Evolutionary conservation across 2,113 vertebrate genomes (phyloP), one percentile per base, ranked within the genome.

Genomic region (Astatotilapia flaviijosephi): DNA sequence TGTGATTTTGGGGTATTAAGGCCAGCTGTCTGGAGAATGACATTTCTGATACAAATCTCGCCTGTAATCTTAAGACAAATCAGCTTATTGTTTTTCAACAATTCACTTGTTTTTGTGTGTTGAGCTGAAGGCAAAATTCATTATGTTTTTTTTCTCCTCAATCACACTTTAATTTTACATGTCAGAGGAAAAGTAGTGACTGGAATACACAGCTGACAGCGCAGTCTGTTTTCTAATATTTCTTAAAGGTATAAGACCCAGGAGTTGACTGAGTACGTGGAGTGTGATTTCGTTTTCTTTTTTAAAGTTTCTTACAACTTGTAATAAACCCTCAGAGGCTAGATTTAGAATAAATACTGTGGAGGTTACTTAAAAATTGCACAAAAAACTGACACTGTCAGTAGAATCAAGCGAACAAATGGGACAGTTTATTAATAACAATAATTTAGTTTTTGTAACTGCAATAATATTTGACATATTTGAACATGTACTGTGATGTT

Each of bases 1-100:
- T 31, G 81, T 86, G 77, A 83, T 92, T 45, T 28, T 5, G 5
- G 40, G 79, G 91, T 93, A 95, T 96, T 95, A 91, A 93, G 92
- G 93, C 92, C 95, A 93, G 47, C 82, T 56, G 58, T 93, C 88
- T 80, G 83, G 55, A 90, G 83, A 80, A 68, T 60, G 80, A 79
- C 83, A 84, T 58, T 82, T 83, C 77, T 49, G 35, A 86, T 82
- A 12, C 81, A 89, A 91, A 92, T 88, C 91, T 91, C 58, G 5
- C 81, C 83, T 51, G 6, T 90, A 93, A 95, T 94, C 91, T 92
- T 82, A 7, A 86, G 28, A 81, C 73, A 83, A 93, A 93, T 92
- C 90, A 53, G 82, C 81, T 89, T 83, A 90, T 82, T 88, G 84
- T 83, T 86, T 49, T 84, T 77, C 51, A 68, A 45, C 17, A 47